Evolutionary conservation across 2,888 invertebrate genomes (phyloP).

Genomic region (Lottia scabra): DNA sequence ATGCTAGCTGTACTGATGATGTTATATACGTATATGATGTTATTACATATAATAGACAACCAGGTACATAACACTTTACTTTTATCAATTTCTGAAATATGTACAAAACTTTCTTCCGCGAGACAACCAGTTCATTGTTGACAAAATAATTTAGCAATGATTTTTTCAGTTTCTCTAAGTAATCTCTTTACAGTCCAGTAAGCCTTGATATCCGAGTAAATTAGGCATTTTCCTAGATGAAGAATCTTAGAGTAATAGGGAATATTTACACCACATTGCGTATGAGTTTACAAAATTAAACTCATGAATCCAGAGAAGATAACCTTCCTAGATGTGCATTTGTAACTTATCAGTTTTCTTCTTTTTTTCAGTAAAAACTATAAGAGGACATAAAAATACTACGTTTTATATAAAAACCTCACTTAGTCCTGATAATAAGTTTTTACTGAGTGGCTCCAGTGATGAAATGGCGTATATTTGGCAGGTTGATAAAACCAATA

Average conservation of each 20-base stretch:
- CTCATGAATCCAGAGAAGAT: too few relatives aligned
- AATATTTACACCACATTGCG: too few relatives aligned
- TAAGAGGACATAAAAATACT: slow-evolving; percentile 80
- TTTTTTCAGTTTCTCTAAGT: too few relatives aligned
- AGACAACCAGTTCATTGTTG: too few relatives aligned
- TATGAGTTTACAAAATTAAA: too few relatives aligned
- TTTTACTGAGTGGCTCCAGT: slow-evolving; percentile 89
- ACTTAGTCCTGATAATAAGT: slow-evolving; percentile 83
- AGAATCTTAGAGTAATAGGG: too few relatives aligned
- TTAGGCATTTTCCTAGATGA: too few relatives aligned
- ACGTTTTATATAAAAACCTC: slow-evolving; percentile 88
- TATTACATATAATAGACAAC: slow-evolving; percentile 75
- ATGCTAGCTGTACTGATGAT: slow-evolving; percentile 89
- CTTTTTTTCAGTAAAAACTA: slow-evolving; percentile 59
- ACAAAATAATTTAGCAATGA: too few relatives aligned
- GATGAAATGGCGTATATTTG: slow-evolving; percentile 89
- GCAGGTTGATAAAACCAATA: slow-evolving; percentile 72
- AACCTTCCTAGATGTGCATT: too few relatives aligned
- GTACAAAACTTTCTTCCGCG: background rate
- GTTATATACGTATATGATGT: slow-evolving; percentile 88
- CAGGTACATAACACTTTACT: slow-evolving; percentile 69
- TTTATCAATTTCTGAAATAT: background rate
- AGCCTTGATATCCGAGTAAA: too few relatives aligned
- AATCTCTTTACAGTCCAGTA: too few relatives aligned
- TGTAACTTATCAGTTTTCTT: too few relatives aligned